Percentiles rank a stretch among this genome's conserved stretches.
Evolutionary conservation across 2,113 vertebrate genomes (phyloP).

Genomic region (Aspiorhynchus laticeps): DNA sequence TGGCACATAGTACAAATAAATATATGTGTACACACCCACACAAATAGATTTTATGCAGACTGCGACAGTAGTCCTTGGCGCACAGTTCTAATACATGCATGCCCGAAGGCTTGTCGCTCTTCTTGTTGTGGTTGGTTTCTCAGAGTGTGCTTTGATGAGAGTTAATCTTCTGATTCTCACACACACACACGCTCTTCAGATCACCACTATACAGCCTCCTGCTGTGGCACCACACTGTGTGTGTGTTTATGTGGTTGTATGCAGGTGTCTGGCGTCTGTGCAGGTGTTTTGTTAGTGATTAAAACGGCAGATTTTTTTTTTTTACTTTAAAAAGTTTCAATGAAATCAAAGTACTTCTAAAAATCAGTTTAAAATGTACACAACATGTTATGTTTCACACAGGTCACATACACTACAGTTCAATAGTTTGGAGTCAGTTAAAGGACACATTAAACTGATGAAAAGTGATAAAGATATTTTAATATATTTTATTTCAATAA

Average conservation of each 20-base stretch:
- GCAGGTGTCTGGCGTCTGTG: slow-evolving; percentile 28
- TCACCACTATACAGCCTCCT: slow-evolving; percentile 1
- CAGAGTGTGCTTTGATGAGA: slow-evolving; percentile 30
- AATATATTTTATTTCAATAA: too few relatives aligned
- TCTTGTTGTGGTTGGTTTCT: slow-evolving; percentile 31
- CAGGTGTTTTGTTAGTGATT: slow-evolving; percentile 19
- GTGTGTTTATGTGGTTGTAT: slow-evolving; percentile 19
- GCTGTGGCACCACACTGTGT: slow-evolving; percentile 24
- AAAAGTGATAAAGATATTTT: too few relatives aligned
- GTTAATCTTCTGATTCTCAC: slow-evolving; percentile 30
- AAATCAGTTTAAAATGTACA: background rate
- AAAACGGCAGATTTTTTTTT: background rate
- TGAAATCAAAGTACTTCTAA: background rate
- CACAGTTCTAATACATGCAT: slow-evolving; percentile 5
- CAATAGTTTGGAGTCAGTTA: too few relatives aligned
- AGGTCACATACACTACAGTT: background rate
- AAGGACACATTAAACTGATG: too few relatives aligned
- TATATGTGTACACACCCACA: slow-evolving; percentile 32
- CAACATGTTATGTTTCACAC: background rate
- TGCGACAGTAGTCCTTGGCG: slow-evolving; percentile 6
- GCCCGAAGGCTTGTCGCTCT: slow-evolving; percentile 25
- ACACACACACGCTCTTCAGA: slow-evolving; percentile 12
- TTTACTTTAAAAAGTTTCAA: background rate
- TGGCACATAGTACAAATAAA: slow-evolving; percentile 27
- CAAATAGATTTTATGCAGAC: background rate